Evolutionary conservation across 2,113 vertebrate species (phyloP), one percentile per base, ranked within the genome.

Genomic region (Aspiorhynchus laticeps): DNA sequence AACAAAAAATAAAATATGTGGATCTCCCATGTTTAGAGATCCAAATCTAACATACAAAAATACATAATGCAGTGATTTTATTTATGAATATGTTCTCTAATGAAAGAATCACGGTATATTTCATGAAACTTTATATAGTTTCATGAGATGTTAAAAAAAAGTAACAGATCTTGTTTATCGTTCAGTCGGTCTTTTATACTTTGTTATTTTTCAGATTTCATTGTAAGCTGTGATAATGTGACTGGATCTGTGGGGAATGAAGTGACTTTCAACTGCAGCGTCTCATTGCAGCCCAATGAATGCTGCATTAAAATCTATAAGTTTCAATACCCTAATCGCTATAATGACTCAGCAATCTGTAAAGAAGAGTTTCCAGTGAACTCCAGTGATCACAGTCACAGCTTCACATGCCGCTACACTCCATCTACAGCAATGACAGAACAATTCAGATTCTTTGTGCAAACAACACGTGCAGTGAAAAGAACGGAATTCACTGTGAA

Each of bases 281-380:
- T 83, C 28, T 43, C n/a, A 28, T 3, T 0, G n/a, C 1, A 28
- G 7, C 3, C 21, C 38, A 6, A 12, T 28, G 7, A 0, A 28
- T 9, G 12, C 4, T 77, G n/a, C 43, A 8, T 26, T 26, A 15
- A 0, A 17, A 0, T 4, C 2, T 48, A 15, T 26, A 48, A 4
- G 41, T 28, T 76, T 76, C 0, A 8, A 0, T 17, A 26, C 3
- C 0, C 67, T 69, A 6, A 33, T 12, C 7, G 1, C 10, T 11
- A 11, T 31, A 33, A 6, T 4, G 28, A 36, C 12, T 0, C 5
- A 0, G 1, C 1, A 56, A 33, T 79, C 51, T 80, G 10, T 56
- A 59, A 0, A 53, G 1, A 59, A 36, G 0, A 21, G 4, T 0
- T 33, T 53, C 31, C 17, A 10, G 0, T 0, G 3, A 3, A 0